A percentile compares a stretch with the other conserved stretches of the same genome.
phyloP scores from a whole-genome alignment of 1,140 invertebrate genomes.

The Drosophila repletoides region DNA sequence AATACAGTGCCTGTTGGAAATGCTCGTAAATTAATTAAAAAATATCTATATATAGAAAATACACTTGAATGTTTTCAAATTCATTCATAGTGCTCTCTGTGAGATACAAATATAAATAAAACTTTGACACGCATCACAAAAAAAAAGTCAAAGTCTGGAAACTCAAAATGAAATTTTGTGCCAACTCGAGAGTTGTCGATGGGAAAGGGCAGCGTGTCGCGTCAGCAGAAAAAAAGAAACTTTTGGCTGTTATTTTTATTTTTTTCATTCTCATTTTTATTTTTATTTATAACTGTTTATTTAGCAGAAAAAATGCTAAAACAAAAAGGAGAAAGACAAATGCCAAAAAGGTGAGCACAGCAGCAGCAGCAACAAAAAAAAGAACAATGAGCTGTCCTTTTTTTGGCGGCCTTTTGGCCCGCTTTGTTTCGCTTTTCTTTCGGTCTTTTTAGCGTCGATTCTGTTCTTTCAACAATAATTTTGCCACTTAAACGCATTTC shows the following conservation, averaged over 20 bases:
- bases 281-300: conserved; percentile 79
- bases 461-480: conserved; percentile 69
- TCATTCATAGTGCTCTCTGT: conserved; percentile 16
- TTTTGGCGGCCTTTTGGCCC: conserved; percentile 31
- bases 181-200: conserved; percentile 16
- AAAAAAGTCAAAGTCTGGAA: conserved; percentile 47
- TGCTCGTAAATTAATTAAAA: neutral
- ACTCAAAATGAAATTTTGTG: conserved; percentile 70
- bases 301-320: conserved; percentile 51
- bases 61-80: neutral
- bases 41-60: too few relatives aligned
- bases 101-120: conserved; percentile 32
- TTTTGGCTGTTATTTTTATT: conserved; percentile 50
- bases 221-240: conserved; percentile 73
- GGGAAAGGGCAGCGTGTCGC: conserved; percentile 40
- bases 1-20: conserved; percentile 6
- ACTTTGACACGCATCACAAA: conserved; percentile 64
- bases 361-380: conserved; percentile 43
- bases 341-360: conserved; percentile 59
- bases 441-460: conserved; percentile 15
- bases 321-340: conserved; percentile 29
- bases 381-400: conserved; percentile 52
- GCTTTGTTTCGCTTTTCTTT: conserved; percentile 33
- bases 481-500: conserved; percentile 74
- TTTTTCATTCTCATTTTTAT: too few relatives aligned